phyloP scores from a whole-genome alignment of 1,140 invertebrate species.

The Aphidius gifuensis region DNA sequence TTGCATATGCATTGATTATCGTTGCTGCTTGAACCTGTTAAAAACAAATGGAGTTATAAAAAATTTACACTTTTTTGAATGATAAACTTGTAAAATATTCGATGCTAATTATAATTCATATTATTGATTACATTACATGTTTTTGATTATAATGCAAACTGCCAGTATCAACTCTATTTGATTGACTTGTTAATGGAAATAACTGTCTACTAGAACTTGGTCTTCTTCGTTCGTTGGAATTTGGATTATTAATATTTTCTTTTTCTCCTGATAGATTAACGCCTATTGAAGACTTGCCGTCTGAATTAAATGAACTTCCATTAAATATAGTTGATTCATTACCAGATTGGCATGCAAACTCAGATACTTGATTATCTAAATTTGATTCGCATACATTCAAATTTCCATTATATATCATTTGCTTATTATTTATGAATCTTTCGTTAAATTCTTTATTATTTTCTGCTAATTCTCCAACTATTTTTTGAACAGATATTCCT shows the following conservation, averaged over 20 bases:
- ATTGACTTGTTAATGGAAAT: constrained; percentile 42
- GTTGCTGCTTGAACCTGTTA: constrained; percentile 62
- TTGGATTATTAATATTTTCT: constrained; percentile 13
- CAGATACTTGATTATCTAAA: neutral
- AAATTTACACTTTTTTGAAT: neutral
- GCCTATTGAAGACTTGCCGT: constrained; percentile 16
- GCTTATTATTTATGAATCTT: no score
- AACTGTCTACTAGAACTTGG: constrained; percentile 41
- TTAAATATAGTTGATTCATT: neutral
- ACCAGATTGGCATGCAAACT: neutral
- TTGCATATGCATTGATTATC: constrained; percentile 69
- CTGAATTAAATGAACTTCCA: constrained; percentile 18
- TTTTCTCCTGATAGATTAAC: neutral
- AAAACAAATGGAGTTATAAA: constrained; percentile 15
- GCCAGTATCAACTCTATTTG: constrained; percentile 32
- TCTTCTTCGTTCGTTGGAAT: constrained; percentile 22
- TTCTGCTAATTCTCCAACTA: constrained; percentile 5
- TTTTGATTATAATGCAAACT: constrained; percentile 37
- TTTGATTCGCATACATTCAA: constrained; percentile 1
- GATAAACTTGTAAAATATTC: no score
- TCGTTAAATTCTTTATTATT: no score
- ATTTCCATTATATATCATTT: neutral
- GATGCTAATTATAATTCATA: constrained; percentile 3
- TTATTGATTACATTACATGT: constrained; percentile 39
- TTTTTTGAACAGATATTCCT: constrained; percentile 30